These are phyloP conservation scores for Cheilosia soror DNA, from an alignment of 2,888 invertebrate genomes.

Conservation along the genomic window DNA sequence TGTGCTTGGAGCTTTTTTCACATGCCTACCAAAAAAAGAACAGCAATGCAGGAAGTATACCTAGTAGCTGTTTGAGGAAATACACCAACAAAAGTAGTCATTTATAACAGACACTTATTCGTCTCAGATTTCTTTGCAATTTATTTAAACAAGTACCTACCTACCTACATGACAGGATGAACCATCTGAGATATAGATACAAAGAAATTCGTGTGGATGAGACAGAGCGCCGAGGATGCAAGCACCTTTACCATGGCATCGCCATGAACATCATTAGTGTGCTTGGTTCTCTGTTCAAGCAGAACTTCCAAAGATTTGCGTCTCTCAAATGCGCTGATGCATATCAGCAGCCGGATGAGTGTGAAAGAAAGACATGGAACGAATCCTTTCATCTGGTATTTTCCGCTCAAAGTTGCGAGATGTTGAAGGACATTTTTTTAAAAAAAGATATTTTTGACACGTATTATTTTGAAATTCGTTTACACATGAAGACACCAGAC, in stretches of 20 bases:
- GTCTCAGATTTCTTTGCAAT: conserved; percentile 41
- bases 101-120: not conserved
- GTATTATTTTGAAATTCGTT: not conserved
- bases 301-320: conserved; percentile 41
- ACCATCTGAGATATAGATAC: conserved; percentile 19
- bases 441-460: conserved; percentile 14
- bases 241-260: not conserved
- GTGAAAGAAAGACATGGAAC: not conserved
- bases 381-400: conserved; percentile 26
- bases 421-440: not conserved
- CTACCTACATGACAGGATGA: conserved; percentile 32
- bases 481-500: conserved; percentile 1
- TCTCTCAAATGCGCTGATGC: conserved; percentile 16
- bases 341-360: conserved; percentile 2
- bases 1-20: conserved; percentile 9
- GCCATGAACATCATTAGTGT: conserved; percentile 33
- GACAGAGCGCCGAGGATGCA: conserved; percentile 16
- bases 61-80: not conserved
- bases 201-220: not conserved
- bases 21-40: conserved; percentile 2
- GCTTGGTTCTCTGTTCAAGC: conserved; percentile 29
- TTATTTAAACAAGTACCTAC: conserved; percentile 29
- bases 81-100: not conserved
- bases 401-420: not conserved
- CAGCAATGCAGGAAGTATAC: not conserved